A percentile compares a stretch with the other conserved stretches of the same genome.
These are phyloP conservation scores for Pipistrellus pipistrellus DNA, from an alignment of 2,797 vertebrate species.

Conservation along the genomic window DNA sequence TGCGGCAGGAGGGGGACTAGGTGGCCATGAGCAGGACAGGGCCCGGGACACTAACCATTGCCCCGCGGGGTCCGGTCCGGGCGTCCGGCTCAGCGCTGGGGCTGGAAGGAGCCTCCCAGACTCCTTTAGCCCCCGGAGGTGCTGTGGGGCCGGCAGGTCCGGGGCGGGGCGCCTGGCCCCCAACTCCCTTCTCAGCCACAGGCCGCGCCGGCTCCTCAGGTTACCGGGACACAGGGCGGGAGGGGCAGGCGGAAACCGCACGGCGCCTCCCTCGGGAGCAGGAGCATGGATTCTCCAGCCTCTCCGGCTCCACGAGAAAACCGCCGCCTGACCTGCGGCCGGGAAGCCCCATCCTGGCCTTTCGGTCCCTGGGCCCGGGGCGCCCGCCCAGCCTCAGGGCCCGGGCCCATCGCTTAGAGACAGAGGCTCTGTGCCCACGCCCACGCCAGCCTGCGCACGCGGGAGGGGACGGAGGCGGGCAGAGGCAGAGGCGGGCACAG, in stretches of 20 bases:
- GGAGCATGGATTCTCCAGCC: conserved; percentile 78
- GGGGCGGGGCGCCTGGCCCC: no score
- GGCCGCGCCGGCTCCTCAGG: conserved; percentile 60
- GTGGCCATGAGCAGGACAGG: background rate
- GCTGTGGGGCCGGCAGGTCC: background rate
- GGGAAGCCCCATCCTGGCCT: background rate
- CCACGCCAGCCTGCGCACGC: background rate
- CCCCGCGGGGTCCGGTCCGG: background rate
- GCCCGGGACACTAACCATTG: background rate
- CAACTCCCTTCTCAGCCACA: background rate
- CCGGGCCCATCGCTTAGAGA: background rate
- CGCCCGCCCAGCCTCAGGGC: background rate
- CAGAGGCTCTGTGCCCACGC: background rate
- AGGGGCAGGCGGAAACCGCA: conserved; percentile 55
- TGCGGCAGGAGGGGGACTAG: background rate
- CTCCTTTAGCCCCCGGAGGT: background rate
- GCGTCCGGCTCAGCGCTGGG: background rate
- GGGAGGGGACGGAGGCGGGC: no score
- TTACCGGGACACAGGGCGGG: conserved; percentile 42
- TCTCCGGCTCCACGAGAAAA: conserved; percentile 59
- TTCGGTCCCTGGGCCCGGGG: no score
- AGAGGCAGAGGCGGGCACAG: background rate
- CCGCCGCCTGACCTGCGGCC: conserved; percentile 13
- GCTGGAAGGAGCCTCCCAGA: background rate
- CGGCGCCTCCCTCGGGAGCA: conserved; percentile 72